These are phyloP conservation scores for Eupithecia abbreviata DNA, from an alignment of 2,888 invertebrate genomes.

Conservation along the genomic window DNA sequence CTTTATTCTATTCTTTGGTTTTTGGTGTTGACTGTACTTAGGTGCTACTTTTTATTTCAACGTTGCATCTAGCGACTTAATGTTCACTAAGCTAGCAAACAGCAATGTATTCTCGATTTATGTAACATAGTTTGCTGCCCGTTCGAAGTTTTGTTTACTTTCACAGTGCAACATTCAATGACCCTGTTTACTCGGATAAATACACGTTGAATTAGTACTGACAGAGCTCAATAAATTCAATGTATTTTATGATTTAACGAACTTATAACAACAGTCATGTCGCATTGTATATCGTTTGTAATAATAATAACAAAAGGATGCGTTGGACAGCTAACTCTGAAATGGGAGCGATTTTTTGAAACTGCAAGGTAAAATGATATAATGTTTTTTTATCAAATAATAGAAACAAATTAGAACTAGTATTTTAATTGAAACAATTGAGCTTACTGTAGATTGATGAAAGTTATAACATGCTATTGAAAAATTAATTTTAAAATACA, in stretches of 20 bases:
- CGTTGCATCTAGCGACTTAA: constrained; percentile 5
- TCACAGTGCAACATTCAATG: constrained; percentile 14
- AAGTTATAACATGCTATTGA: no score
- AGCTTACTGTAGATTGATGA: no score
- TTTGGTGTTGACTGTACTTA: background rate
- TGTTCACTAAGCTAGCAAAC: constrained; percentile 15
- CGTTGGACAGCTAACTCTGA: no score
- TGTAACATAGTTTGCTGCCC: constrained; percentile 10
- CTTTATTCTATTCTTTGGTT: background rate
- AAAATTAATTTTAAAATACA: no score
- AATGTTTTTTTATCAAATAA: no score
- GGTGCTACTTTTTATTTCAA: constrained; percentile 17
- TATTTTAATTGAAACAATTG: no score
- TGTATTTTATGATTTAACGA: background rate
- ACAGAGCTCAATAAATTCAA: background rate
- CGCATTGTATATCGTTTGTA: background rate
- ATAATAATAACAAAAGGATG: no score
- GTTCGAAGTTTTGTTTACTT: constrained; percentile 17
- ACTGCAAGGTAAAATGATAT: no score
- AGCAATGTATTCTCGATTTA: constrained; percentile 23
- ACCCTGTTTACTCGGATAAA: constrained; percentile 9
- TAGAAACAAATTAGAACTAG: no score
- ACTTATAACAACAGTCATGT: background rate
- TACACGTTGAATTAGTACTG: background rate
- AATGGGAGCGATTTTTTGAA: no score